These are phyloP conservation scores for Helobdella robusta DNA, from an alignment of 2,888 invertebrate genomes.

Conservation along the genomic window DNA sequence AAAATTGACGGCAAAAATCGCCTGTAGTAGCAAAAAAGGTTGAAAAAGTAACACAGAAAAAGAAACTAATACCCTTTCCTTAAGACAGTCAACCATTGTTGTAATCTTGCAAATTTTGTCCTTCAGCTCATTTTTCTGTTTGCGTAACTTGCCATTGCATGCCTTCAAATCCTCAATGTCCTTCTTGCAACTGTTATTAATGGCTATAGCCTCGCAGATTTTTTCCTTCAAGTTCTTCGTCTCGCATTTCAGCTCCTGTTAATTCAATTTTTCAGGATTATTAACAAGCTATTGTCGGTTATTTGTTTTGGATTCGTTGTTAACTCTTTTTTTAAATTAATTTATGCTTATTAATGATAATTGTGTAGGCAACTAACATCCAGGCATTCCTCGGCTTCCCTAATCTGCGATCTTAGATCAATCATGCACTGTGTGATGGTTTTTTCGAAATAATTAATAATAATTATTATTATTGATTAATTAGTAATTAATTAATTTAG, in stretches of 20 bases:
- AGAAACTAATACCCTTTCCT: constrained; percentile 13
- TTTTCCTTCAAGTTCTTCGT: constrained; percentile 23
- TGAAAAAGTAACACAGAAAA: not conserved
- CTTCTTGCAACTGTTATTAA: constrained; percentile 22
- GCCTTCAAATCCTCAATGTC: constrained; percentile 24
- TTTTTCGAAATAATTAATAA: no score
- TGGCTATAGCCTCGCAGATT: constrained; percentile 22
- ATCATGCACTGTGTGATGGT: no score
- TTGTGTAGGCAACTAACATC: not conserved
- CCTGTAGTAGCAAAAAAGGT: no score
- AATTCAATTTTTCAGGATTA: not conserved
- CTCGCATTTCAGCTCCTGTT: constrained; percentile 22
- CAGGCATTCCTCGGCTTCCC: constrained; percentile 22
- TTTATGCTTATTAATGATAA: no score
- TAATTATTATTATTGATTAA: no score
- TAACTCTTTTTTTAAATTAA: no score
- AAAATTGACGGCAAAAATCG: no score
- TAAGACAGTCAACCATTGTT: constrained; percentile 20
- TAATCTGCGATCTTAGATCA: constrained; percentile 20
- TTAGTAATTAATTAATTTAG: no score
- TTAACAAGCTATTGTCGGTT: not conserved
- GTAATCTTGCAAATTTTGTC: constrained; percentile 24
- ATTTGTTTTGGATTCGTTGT: no score
- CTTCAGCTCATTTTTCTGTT: constrained; percentile 23
- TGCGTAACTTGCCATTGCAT: constrained; percentile 17